Conservation (phyloP, 2,797 vertebrate species). For the Dendrocincla tyrannina region DNA sequence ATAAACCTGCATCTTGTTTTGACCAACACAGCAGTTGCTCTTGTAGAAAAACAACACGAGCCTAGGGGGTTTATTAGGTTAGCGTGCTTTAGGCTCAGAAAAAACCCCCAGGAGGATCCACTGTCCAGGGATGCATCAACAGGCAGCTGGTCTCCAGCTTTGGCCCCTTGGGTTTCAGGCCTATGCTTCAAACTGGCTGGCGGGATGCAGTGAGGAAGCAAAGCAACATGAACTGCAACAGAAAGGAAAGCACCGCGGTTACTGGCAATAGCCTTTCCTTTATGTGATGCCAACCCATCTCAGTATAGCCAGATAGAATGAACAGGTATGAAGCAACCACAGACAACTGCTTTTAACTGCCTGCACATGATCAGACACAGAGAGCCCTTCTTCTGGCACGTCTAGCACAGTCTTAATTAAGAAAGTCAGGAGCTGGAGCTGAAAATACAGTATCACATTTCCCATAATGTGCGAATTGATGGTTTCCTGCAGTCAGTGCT, state of each 20-base stretch:
- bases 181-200: not conserved
- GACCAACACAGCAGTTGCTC: not conserved
- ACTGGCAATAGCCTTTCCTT: not conserved
- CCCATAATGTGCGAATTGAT: constrained; percentile 61
- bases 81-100: not conserved
- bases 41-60: not conserved
- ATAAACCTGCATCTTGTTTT: not conserved
- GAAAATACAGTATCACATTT: constrained; percentile 57
- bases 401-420: constrained; percentile 62
- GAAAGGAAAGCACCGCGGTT: not conserved
- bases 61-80: not conserved
- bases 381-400: constrained; percentile 38
- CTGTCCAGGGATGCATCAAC: not conserved
- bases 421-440: constrained; percentile 39
- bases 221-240: fast-evolving
- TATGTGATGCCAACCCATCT: not conserved
- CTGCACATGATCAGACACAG: constrained; percentile 32
- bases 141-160: not conserved
- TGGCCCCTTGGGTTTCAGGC: not conserved
- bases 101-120: not conserved
- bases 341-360: not conserved
- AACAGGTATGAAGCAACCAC: not conserved
- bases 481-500: constrained; percentile 17
- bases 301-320: fast-evolving
- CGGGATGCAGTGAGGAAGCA: fast-evolving